phyloP scores from a whole-genome alignment of 2,888 invertebrate species.

The Didymodactylos carnosus region DNA sequence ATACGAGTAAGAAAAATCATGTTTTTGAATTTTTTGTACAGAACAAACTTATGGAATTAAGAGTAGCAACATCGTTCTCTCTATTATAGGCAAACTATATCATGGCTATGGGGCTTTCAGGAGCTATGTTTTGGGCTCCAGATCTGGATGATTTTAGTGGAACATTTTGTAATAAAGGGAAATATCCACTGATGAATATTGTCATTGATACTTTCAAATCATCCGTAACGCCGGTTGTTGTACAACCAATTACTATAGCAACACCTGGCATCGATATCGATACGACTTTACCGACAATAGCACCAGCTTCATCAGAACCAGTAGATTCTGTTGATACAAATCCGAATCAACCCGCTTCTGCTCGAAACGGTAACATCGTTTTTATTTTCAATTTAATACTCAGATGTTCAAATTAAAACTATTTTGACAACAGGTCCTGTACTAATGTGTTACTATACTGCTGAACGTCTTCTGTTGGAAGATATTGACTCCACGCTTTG shows the following conservation, averaged over 20 bases:
- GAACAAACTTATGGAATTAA: neutral
- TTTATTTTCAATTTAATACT: no score
- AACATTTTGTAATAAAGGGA: slow-evolving; percentile 8
- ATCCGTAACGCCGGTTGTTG: neutral
- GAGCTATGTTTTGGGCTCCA: slow-evolving; percentile 8
- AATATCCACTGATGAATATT: slow-evolving; percentile 7
- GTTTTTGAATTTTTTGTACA: neutral
- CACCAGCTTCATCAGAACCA: neutral
- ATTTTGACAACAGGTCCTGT: no score
- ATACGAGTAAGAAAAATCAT: neutral
- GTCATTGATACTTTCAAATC: neutral
- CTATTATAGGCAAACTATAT: slow-evolving; percentile 3
- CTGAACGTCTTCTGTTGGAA: no score
- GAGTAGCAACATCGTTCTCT: no score
- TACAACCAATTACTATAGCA: neutral
- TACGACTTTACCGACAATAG: neutral
- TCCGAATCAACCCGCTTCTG: neutral
- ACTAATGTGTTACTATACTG: no score
- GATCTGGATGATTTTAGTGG: slow-evolving; percentile 12
- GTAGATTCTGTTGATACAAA: neutral
- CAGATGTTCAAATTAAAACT: no score
- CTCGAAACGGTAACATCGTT: no score
- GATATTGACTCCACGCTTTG: no score
- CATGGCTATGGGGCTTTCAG: neutral
- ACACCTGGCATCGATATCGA: neutral